Evolutionary conservation across 2,888 invertebrate genomes (phyloP).

Genomic region (Griposia aprilina): DNA sequence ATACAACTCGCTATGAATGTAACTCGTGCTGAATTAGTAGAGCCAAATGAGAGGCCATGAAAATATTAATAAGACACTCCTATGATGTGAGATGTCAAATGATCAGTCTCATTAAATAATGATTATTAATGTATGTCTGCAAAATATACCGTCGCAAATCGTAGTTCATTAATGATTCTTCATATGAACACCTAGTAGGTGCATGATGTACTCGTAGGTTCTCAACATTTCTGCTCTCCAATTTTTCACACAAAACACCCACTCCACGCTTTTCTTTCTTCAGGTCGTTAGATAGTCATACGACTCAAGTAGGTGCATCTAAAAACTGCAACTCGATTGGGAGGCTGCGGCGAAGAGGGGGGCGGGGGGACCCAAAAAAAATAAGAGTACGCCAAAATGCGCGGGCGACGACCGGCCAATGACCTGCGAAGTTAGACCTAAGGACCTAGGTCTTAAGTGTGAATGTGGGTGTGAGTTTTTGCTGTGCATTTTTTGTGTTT

Average conservation of each 20-base stretch:
- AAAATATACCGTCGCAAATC: too few relatives aligned
- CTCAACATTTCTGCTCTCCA: too few relatives aligned
- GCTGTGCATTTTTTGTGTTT: conserved; percentile 47
- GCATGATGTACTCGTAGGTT: too few relatives aligned
- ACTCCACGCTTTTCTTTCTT: conserved; percentile 73
- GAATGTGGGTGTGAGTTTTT: conserved; percentile 61
- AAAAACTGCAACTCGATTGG: conserved; percentile 89
- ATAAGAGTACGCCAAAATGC: conserved; percentile 82
- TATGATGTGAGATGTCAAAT: too few relatives aligned
- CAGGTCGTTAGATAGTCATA: conserved; percentile 89
- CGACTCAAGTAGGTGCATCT: conserved; percentile 89
- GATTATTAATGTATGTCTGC: too few relatives aligned
- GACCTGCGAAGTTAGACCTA: conserved; percentile 81
- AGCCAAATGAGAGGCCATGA: too few relatives aligned
- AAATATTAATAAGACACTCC: too few relatives aligned
- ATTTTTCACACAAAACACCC: background rate
- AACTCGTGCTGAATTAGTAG: too few relatives aligned
- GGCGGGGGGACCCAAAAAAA: conserved; percentile 73
- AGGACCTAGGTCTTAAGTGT: conserved; percentile 73
- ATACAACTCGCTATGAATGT: too few relatives aligned
- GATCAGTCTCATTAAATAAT: too few relatives aligned
- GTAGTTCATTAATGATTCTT: too few relatives aligned
- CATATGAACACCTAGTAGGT: too few relatives aligned
- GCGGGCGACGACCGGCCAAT: conserved; percentile 88
- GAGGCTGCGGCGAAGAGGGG: conserved; percentile 73